A percentile compares a stretch with the other conserved stretches of the same genome.
Evolutionary conservation across 1,140 invertebrate genomes (phyloP).

Genomic region (Spodoptera frugiperda): DNA sequence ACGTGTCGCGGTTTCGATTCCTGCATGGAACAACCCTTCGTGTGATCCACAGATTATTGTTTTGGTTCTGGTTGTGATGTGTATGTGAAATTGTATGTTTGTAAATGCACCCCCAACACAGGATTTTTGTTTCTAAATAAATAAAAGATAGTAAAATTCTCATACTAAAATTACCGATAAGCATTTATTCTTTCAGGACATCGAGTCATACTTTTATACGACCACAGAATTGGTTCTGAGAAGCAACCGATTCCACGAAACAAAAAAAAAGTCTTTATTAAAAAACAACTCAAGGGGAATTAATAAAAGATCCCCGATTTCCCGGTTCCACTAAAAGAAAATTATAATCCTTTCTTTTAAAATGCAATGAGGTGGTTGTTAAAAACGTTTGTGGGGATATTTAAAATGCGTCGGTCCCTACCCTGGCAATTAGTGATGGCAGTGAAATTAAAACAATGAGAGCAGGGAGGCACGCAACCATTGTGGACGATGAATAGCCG

Average conservation of each 20-base stretch:
- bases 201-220: no score
- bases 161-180: no score
- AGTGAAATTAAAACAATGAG: constrained; percentile 83
- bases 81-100: no score
- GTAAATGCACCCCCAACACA: no score
- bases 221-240: no score
- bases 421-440: constrained; percentile 81
- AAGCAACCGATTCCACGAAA: constrained; percentile 1
- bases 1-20: no score
- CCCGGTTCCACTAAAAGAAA: constrained; percentile 74
- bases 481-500: constrained; percentile 57
- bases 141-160: no score
- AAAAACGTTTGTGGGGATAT: constrained; percentile 82
- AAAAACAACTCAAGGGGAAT: constrained; percentile 68
- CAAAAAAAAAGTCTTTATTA: constrained; percentile 44
- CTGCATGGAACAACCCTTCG: no score
- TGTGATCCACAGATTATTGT: no score
- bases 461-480: constrained; percentile 70
- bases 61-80: no score
- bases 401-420: constrained; percentile 72
- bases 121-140: no score
- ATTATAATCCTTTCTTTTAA: constrained; percentile 86
- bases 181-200: no score
- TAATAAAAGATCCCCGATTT: constrained; percentile 79
- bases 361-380: constrained; percentile 85